Evolutionary conservation across 2,113 vertebrate species (phyloP).

Genomic region (Trochalopteron elliotii): DNA sequence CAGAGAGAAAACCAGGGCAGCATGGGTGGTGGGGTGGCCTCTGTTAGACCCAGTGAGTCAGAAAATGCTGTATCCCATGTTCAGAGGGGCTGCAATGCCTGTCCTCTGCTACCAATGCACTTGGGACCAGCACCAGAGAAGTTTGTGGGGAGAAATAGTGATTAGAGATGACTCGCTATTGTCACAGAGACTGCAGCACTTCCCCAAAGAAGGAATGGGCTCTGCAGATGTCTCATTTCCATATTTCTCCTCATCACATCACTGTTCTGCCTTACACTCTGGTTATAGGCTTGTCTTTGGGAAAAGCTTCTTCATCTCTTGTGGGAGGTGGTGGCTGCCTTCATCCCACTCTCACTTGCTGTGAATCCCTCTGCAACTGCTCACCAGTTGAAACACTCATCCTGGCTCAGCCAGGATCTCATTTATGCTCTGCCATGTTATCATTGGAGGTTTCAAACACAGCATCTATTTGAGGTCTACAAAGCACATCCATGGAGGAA

Average conservation of each 20-base stretch:
- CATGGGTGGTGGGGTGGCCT: background rate
- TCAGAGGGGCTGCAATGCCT: background rate
- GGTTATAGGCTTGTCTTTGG: background rate
- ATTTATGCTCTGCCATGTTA: background rate
- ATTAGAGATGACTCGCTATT: rapidly evolving
- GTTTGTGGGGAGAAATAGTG: background rate
- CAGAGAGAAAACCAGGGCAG: background rate
- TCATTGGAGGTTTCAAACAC: background rate
- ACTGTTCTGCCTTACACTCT: background rate
- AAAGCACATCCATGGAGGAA: background rate
- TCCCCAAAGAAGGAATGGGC: background rate
- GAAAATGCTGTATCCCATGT: background rate
- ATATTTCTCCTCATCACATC: background rate
- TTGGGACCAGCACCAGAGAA: background rate
- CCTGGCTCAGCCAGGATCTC: background rate
- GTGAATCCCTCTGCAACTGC: background rate
- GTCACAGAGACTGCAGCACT: background rate
- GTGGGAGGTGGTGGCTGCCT: background rate
- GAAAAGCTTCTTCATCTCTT: background rate
- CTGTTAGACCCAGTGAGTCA: background rate
- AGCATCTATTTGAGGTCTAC: background rate
- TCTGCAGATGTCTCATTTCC: background rate
- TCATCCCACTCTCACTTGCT: background rate
- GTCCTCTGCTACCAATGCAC: background rate
- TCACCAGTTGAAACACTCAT: background rate